Percentiles rank a stretch among this genome's conserved stretches.
phyloP scores from a whole-genome alignment of 2,888 invertebrate genomes.

The Catocala nupta region DNA sequence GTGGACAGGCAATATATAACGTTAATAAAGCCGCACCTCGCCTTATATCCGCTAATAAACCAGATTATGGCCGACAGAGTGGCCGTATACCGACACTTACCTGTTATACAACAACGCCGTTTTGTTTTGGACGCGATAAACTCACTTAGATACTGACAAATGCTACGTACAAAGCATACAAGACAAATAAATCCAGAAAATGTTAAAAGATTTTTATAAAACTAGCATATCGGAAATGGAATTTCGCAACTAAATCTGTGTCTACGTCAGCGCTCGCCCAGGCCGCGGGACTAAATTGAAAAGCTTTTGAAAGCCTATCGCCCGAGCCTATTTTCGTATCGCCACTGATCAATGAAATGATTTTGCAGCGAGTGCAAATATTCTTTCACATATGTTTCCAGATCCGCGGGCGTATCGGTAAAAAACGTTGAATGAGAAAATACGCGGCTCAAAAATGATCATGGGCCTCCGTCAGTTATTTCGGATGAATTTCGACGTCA shows the following conservation, averaged over 20 bases:
- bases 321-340: slow-evolving; percentile 58
- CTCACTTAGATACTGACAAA: slow-evolving; percentile 18
- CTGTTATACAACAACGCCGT: slow-evolving; percentile 16
- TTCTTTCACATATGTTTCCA: slow-evolving; percentile 48
- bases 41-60: slow-evolving; percentile 70
- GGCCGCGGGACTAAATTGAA: slow-evolving; percentile 58
- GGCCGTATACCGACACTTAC: slow-evolving; percentile 36
- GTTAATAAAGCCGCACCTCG: slow-evolving; percentile 72
- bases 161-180: not conserved
- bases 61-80: slow-evolving; percentile 62
- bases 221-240: slow-evolving; percentile 35
- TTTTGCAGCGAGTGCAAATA: slow-evolving; percentile 64
- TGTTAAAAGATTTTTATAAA: slow-evolving; percentile 31
- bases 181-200: not conserved
- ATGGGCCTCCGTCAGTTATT: slow-evolving; percentile 20
- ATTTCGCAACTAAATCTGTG: slow-evolving; percentile 47
- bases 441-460: slow-evolving; percentile 38
- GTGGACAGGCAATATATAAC: slow-evolving; percentile 65
- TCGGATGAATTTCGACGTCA: slow-evolving; percentile 16
- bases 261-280: slow-evolving; percentile 46
- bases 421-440: slow-evolving; percentile 28
- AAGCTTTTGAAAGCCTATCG: slow-evolving; percentile 64
- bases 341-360: slow-evolving; percentile 61
- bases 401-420: slow-evolving; percentile 19
- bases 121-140: slow-evolving; percentile 19